Evolutionary conservation across 2,888 invertebrate genomes (phyloP), one percentile per base, ranked within the genome.

Genomic region (Litoditis marina): DNA sequence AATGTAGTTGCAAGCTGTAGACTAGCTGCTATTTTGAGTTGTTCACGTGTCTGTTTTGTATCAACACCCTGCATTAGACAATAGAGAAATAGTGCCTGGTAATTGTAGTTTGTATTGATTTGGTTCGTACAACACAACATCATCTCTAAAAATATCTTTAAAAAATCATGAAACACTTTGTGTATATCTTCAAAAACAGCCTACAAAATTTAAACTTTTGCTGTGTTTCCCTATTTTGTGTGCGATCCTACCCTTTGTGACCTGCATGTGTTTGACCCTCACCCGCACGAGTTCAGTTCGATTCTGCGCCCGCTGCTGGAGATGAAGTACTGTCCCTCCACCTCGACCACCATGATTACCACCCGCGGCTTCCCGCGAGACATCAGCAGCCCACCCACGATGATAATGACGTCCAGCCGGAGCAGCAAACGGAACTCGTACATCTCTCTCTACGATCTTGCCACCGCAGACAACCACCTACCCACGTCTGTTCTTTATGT

Each of bases 231-330:
- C n/a, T n/a, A n/a, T n/a, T n/a, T n/a, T n/a, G n/a, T n/a, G n/a
- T n/a, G n/a, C n/a, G n/a, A n/a, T n/a, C n/a, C n/a, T n/a, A n/a
- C 25, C 30, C 25, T 49, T 49, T 13, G 51, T 59, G 51, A 59
- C 59, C 59, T 31, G 54, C 54, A 54, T 54, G 54, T 25, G 7
- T 31, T 51, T n/a, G 6, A 19, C 30, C 5, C 36, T n/a, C n/a
- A n/a, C n/a, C n/a, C n/a, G n/a, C n/a, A n/a, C n/a, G n/a, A n/a
- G 49, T 61, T 61, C 55, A 61, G 61, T 61, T 61, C 61, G 8
- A 61, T 61, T 25, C 61, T 61, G n/a, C 54, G 61, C 32, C 61
- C 61, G 4, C 39, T 61, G 25, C 42, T 61, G 55, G 61, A 61
- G 42, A 34, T 61, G 47, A 46, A 55, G 27, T 55, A 61, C 55